phyloP scores from a whole-genome alignment of 2,113 vertebrate species.

The Danionella cerebrum region DNA sequence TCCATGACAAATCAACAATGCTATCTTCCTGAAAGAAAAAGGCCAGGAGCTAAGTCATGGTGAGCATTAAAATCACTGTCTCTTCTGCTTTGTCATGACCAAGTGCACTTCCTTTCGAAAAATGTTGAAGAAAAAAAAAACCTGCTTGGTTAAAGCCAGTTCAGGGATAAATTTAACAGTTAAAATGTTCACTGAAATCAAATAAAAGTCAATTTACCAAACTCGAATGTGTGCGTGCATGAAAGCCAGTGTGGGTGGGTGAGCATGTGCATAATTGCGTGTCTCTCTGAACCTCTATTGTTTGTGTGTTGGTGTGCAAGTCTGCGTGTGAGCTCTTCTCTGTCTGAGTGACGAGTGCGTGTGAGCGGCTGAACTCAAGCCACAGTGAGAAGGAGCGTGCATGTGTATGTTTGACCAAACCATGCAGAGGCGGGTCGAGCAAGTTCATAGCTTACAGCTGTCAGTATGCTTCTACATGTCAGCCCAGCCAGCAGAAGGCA shows the following conservation, averaged over 20 bases:
- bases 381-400: constrained; percentile 25
- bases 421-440: constrained; percentile 57
- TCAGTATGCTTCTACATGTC: constrained; percentile 47
- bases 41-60: constrained; percentile 9
- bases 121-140: background rate
- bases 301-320: constrained; percentile 46
- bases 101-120: background rate
- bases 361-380: constrained; percentile 48
- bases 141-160: background rate
- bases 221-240: constrained; percentile 45
- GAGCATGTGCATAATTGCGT: constrained; percentile 24
- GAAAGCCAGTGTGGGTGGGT: constrained; percentile 36
- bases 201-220: constrained; percentile 32
- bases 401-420: constrained; percentile 55
- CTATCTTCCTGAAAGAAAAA: background rate
- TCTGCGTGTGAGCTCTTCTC: constrained; percentile 54
- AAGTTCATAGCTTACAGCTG: constrained; percentile 55
- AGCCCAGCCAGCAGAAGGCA: constrained; percentile 35
- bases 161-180: background rate
- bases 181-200: constrained; percentile 6
- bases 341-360: constrained; percentile 44
- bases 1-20: constrained; percentile 18
- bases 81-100: constrained; percentile 23
- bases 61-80: constrained; percentile 17
- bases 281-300: constrained; percentile 14